Base-by-base conservation (phyloP, 1,140 invertebrate genomes). In the Theocolax elegans region DNA sequence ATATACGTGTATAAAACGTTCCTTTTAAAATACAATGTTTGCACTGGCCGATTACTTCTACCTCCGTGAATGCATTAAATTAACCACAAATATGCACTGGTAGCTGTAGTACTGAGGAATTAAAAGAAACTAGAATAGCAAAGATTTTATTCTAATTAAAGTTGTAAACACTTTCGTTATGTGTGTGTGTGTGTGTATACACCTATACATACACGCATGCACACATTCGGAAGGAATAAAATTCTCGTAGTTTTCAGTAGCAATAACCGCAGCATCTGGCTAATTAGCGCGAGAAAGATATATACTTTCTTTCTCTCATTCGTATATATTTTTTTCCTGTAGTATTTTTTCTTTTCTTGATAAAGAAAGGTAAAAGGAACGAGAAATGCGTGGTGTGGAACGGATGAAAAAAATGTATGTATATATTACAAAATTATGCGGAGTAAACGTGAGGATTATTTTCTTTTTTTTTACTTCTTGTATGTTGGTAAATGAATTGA, bases 71-170 rank as follows among this genome's bases (percentile, higher is more conserved):
- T 17, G 15, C 12, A 31, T 46, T 27, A 62, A 62, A 62, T 53
- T 31, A 56, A 56, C 13, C 53, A n/a, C 53, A 38, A 35, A 23
- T 56, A 56, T 35, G n/a, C 17, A 10, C 21, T n/a, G 27, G 53
- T 12, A 17, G 25, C n/a, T n/a, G 35, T 40, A 46, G 12, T 6
- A 42, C 25, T 4, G 35, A 19, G 15, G 12, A 44, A 60, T 60
- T 46, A 46, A 60, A 60, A 60, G 40, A 60, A 60, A 4, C 35
- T 58, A 27, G 38, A 19, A 40, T 17, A 17, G 29, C 31, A 40
- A 42, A 54, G 21, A 54, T 65, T 65, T 65, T 27, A 53, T 65
- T 65, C 48, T 53, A 66, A 65, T 51, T 56, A 56, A 66, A 66
- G 63, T 25, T 65, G 21, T 53, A 65, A 54, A 53, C 63, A 54